phyloP scores from a whole-genome alignment of 2,113 vertebrate genomes.

The Lanius collurio region DNA sequence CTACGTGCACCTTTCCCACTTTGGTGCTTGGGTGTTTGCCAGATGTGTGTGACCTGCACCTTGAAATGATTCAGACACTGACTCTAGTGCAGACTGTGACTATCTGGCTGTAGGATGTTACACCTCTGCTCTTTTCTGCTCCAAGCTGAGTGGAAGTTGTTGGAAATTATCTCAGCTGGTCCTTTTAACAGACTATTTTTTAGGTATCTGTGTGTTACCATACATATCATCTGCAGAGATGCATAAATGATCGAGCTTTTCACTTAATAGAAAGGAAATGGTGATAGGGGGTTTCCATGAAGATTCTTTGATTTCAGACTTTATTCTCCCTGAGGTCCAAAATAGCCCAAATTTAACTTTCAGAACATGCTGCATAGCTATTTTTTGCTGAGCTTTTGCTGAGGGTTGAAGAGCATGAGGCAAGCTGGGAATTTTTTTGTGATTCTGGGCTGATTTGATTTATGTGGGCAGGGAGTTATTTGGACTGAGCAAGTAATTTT shows the following conservation, averaged over 20 bases:
- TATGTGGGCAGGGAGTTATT: conserved; percentile 58
- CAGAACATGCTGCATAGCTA: conserved; percentile 49
- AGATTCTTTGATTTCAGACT: conserved; percentile 65
- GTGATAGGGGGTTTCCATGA: conserved; percentile 58
- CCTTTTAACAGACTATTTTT: background rate
- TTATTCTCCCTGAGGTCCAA: conserved; percentile 63
- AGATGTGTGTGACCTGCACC: background rate
- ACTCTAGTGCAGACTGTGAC: background rate
- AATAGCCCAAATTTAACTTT: conserved; percentile 63
- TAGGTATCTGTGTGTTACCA: background rate
- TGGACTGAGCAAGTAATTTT: conserved; percentile 51
- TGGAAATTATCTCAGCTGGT: background rate
- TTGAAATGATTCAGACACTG: background rate
- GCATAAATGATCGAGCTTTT: conserved; percentile 27
- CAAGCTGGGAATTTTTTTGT: conserved; percentile 46
- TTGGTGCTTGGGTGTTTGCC: background rate
- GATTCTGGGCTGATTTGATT: conserved; percentile 56
- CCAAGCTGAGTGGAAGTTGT: background rate
- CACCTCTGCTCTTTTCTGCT: background rate
- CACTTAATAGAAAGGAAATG: conserved; percentile 51
- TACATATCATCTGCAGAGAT: conserved; percentile 16
- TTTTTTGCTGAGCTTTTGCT: conserved; percentile 61
- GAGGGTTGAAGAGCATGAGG: conserved; percentile 43
- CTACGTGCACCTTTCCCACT: background rate
- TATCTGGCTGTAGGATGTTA: background rate